Conservation (phyloP, 2,797 vertebrate genomes). For the Xerus rutilus region DNA sequence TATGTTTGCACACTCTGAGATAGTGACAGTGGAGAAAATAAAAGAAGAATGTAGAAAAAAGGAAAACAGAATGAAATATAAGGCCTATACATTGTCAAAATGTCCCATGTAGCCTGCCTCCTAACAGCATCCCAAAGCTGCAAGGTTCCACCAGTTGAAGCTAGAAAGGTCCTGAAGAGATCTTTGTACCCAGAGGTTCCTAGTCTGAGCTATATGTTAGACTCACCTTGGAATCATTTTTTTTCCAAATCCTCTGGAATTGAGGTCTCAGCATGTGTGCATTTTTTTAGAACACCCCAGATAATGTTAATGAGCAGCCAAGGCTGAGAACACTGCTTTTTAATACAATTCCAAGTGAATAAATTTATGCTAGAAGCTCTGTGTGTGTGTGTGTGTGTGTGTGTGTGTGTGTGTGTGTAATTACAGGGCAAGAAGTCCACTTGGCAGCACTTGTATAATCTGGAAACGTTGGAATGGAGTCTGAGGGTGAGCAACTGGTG, state of each 20-base stretch:
- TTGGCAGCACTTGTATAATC: not conserved
- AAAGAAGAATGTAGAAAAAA: not conserved
- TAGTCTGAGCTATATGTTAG: not conserved
- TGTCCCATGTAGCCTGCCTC: not conserved
- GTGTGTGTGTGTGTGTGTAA: too few species aligned
- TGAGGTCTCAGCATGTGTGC: not conserved
- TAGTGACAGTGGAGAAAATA: not conserved
- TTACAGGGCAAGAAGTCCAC: not conserved
- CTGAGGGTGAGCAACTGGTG: not conserved
- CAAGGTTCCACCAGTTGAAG: not conserved
- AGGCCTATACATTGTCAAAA: not conserved
- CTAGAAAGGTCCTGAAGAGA: not conserved
- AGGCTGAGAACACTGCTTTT: not conserved
- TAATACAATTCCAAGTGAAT: not conserved
- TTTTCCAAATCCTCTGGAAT: not conserved
- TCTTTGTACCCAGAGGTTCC: not conserved
- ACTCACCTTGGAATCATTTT: not conserved
- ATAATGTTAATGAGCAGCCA: not conserved
- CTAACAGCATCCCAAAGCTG: not conserved
- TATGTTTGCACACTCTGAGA: not conserved
- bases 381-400: too few species aligned
- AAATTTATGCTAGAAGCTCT: not conserved
- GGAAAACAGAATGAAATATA: not conserved
- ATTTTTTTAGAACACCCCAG: not conserved
- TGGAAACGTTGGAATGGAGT: not conserved